Evolutionary conservation across 1,140 invertebrate genomes (phyloP).

Genomic region (Drosophila kurseongensis): DNA sequence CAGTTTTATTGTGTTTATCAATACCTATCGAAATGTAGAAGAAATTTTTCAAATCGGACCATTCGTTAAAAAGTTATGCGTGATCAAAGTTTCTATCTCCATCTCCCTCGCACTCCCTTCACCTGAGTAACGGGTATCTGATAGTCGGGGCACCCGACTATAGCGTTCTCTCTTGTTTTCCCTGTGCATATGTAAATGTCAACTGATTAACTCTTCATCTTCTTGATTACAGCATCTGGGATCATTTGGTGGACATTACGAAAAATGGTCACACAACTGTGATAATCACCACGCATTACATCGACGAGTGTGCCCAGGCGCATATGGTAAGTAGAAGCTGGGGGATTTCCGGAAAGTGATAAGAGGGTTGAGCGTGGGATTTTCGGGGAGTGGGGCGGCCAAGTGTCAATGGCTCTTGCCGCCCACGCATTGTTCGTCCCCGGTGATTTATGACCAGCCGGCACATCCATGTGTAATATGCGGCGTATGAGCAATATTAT

Average conservation of each 20-base stretch:
- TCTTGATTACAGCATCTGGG: conserved; percentile 92
- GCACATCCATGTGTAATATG: conserved; percentile 74
- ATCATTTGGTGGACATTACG: conserved; percentile 95
- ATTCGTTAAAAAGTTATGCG: too few relatives aligned
- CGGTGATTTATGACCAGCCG: conserved; percentile 71
- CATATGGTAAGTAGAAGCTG: conserved; percentile 87
- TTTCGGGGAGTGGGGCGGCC: neutral
- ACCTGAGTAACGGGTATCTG: too few relatives aligned
- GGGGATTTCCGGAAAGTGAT: conserved; percentile 6
- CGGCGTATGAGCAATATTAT: conserved; percentile 78
- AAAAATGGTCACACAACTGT: conserved; percentile 95
- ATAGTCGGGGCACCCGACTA: too few relatives aligned
- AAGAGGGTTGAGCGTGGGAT: neutral
- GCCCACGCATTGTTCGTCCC: conserved; percentile 71
- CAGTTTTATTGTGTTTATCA: too few relatives aligned
- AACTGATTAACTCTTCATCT: conserved; percentile 54
- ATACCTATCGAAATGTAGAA: too few relatives aligned
- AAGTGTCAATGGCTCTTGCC: conserved; percentile 74
- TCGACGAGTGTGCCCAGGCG: conserved; percentile 97
- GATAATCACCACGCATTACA: conserved; percentile 99
- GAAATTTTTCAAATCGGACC: too few relatives aligned
- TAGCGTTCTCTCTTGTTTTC: too few relatives aligned
- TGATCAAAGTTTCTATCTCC: too few relatives aligned
- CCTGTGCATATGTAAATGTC: neutral
- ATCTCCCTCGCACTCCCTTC: too few relatives aligned